Base-by-base conservation (phyloP, 2,113 vertebrate species). In the Rhynchomys soricoides region DNA sequence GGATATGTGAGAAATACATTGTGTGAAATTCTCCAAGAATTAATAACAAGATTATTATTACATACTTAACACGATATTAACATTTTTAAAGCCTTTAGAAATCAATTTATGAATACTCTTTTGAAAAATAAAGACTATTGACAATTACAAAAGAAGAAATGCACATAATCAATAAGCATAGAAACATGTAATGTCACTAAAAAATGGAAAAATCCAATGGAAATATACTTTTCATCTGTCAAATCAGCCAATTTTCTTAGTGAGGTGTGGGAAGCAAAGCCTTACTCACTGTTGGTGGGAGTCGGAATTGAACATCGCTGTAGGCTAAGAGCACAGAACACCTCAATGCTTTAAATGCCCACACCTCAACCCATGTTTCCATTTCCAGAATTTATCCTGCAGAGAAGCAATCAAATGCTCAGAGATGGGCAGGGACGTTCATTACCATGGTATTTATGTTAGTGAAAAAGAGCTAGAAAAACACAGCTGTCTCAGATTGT, bases 111-210 rank as follows among this genome's bases (percentile, higher is more conserved):
- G 7, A 86, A 59, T 17, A 75, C 4, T 37, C 21, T 40, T 77
- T 82, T 37, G 10, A 59, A 45, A 94, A 24, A 19, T 21, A 55
- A 88, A 88, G 3, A 37, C 19, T 66, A 59, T 5, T 93, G 78
- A 66, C 87, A 92, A 78, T 94, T 77, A 86, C 9, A 66, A 79
- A 95, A 94, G 55, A 71, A 95, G 48, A 90, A 90, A 79, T 40
- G 29, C 22, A 91, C 34, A 82, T 21, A 52, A 29, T 91, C 45
- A 43, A 83, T 21, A 59, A 62, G 86, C 29, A 92, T 48, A 52
- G 89, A 96, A 91, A 75, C 64, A 90, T 66, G 64, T 81, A 57
- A 74, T 70, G 62, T 96, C 55, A 93, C 40, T 93, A 88, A 12
- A 12, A 87, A 90, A 86, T 93, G 10, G 21, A 88, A 91, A 92